Conservation (phyloP, 2,113 vertebrate genomes). For the Epinephelus lanceolatus region DNA sequence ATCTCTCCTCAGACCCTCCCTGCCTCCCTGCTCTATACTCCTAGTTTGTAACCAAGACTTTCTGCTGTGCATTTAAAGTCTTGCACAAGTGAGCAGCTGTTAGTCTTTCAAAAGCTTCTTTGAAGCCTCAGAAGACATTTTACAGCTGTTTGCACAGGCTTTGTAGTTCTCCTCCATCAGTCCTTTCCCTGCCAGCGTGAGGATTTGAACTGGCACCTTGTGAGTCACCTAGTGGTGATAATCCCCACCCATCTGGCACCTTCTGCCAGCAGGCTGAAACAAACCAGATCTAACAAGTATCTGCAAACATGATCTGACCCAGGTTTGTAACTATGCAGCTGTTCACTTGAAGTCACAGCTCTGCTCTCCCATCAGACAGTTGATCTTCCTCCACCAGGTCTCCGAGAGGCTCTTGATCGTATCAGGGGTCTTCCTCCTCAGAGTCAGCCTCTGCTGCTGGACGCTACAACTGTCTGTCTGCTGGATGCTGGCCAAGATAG, state of each 20-base stretch:
- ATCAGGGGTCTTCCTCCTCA: conserved; percentile 78
- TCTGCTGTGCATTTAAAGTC: not conserved
- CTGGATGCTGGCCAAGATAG: conserved; percentile 90
- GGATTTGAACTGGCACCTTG: not conserved
- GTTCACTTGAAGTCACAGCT: conserved; percentile 67
- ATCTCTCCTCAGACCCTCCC: not conserved
- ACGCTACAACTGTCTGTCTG: conserved; percentile 72
- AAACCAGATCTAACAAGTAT: not conserved
- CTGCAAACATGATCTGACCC: not conserved
- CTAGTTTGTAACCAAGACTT: no score
- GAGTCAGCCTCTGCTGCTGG: conserved; percentile 79
- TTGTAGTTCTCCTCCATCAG: not conserved
- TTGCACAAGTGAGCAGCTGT: not conserved
- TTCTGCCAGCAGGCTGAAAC: not conserved
- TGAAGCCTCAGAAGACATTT: not conserved
- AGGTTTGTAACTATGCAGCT: not conserved
- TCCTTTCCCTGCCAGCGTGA: not conserved
- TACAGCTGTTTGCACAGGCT: not conserved
- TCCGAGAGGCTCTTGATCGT: conserved; percentile 84
- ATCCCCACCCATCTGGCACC: conserved; percentile 27
- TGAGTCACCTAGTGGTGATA: not conserved
- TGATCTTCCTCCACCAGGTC: conserved; percentile 87
- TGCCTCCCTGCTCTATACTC: not conserved
- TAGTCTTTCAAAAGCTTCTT: not conserved
- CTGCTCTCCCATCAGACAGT: conserved; percentile 78